phyloP scores from a whole-genome alignment of 2,888 invertebrate species.

The Lampropteryx suffumata region DNA sequence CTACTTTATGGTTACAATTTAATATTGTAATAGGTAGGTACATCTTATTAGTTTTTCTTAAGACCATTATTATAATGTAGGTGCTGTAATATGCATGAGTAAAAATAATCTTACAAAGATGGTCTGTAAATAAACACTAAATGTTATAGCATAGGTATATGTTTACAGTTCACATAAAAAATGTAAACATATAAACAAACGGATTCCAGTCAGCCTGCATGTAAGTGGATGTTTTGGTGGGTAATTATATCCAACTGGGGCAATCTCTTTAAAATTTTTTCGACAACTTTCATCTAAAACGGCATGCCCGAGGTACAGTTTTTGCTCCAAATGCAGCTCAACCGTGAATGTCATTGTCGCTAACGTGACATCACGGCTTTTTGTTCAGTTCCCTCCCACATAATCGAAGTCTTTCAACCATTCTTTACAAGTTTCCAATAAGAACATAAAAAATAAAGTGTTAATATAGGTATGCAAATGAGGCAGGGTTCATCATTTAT shows the following conservation, averaged over 20 bases:
- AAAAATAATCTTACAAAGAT: background rate
- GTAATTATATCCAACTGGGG: conserved; percentile 35
- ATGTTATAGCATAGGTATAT: conserved; percentile 10
- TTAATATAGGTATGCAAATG: conserved; percentile 5
- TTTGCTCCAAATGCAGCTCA: conserved; percentile 77
- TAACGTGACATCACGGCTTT: conserved; percentile 76
- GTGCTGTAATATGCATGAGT: too few species aligned
- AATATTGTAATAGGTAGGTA: too few species aligned
- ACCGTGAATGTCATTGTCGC: conserved; percentile 82
- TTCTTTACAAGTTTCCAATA: background rate
- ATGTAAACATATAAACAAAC: conserved; percentile 39
- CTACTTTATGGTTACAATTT: too few species aligned
- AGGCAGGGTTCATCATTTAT: conserved; percentile 19
- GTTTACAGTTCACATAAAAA: conserved; percentile 20
- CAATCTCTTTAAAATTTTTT: conserved; percentile 61
- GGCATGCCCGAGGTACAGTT: conserved; percentile 69
- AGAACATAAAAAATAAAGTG: background rate
- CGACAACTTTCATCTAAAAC: conserved; percentile 72
- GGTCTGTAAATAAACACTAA: conserved; percentile 15
- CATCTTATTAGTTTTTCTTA: too few species aligned
- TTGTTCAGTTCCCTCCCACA: conserved; percentile 67
- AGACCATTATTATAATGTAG: too few species aligned
- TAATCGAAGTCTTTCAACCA: background rate
- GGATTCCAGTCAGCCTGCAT: conserved; percentile 15
- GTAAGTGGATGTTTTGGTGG: conserved; percentile 12